Evolutionary conservation across 2,113 vertebrate genomes (phyloP), one percentile per base, ranked within the genome.

Genomic region (Nanorana parkeri): DNA sequence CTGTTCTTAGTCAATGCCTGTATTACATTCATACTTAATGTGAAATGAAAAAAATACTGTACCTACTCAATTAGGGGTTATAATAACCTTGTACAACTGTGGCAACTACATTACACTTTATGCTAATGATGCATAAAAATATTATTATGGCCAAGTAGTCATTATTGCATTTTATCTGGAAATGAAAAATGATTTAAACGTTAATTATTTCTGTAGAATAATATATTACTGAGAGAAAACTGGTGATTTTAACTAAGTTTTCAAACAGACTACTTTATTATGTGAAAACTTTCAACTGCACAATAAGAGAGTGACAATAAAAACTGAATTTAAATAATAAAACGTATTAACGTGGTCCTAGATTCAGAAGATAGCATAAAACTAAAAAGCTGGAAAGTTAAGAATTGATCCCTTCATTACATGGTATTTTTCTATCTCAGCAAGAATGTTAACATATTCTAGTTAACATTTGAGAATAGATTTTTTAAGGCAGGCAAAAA

Each of bases 111-210:
- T 78, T 67, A 78, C 60, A 77, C 54, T 78, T 78, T 66, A 78
- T 67, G 64, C 26, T 78, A 78, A 78, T 78, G 63, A 78, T 78
- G 64, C 64, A 67, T 78, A 52, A 68, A 78, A 78, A 54, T 36
- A 64, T 68, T 78, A 15, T 47, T 47, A 78, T 67, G 63, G 29
- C 77, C 77, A 78, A 78, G 64, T 52, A 78, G 63, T 56, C 63
- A 78, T 78, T 66, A 78, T 67, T 78, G 56, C 64, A 68, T 78
- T 68, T 78, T 78, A 78, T 67, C 77, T 56, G 29, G 64, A 56
- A 78, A 78, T 78, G 77, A 78, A 78, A 78, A 78, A 68, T 68
- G 65, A 67, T 54, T 68, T 78, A 28, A 78, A 77, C 68, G 63
- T 23, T 78, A 78, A 78, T 78, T 78, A 78, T 78, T 68, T 67